Evolutionary conservation across 2,888 invertebrate species (phyloP), one percentile per base, ranked within the genome.

Genomic region (Pollenia labialis): DNA sequence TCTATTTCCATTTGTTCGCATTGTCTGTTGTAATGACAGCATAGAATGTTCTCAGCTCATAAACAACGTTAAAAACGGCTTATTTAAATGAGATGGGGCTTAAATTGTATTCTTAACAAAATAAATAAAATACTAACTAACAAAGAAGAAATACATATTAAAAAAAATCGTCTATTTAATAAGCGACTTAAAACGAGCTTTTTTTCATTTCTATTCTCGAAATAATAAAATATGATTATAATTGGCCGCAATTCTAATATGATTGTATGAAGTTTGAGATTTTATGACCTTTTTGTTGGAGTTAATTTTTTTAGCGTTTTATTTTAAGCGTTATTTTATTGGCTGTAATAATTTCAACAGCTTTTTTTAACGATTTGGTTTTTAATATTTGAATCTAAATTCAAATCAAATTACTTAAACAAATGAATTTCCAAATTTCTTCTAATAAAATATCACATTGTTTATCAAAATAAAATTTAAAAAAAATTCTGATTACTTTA

Each of bases 31-130:
- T 87, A 84, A 87, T 87, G 87, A 87, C 87, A 81, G 87, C 87
- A 77, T 84, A 84, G 87, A 87, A 87, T 87, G 87, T 87, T 87
- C 87, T 87, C 87, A 87, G 87, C 87, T 84, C 77, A 87, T 87
- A 87, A 87, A 87, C 87, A 87, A 87, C 71, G 44, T 87, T 87
- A 77, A 87, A 83, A 87, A 87, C 74, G 87, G 87, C 84, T 87
- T 84, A 87, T 87, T 84, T 84, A 87, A 87, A 84, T 87, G 81
- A 87, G 87, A 74, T 80, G 81, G 77, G 62, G 81, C 87, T 87
- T 87, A 84, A 84, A 81, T 44, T 48, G 66, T 64, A 54, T 62
- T 9, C 44, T 14, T 16, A 54, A 18, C 23, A 64, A 71, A 54
- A 16, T 40, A 58, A 40, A 14, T 42, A 50, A 46, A 58, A 64